Base-by-base conservation (phyloP, 2,888 invertebrate genomes). In the Teinopalpus imperialis region DNA sequence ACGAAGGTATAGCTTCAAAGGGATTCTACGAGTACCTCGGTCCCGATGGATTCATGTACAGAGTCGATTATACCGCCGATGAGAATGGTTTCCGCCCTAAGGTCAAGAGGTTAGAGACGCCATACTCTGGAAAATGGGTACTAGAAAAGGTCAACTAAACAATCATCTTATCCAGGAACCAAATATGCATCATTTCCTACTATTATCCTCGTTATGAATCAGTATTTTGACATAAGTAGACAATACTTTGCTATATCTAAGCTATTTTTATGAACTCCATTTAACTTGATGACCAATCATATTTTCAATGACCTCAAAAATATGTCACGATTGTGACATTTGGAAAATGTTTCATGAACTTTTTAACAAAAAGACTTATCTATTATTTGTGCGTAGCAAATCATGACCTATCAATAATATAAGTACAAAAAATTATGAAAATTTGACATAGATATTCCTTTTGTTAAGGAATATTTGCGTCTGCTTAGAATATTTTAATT, bases 11-110 rank as follows among this genome's bases (percentile, higher is more conserved):
- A 40, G 86, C 89, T 14, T 89, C 88, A 7, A 62, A 77, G 48
- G 89, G 89, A 5, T 90, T 87, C 66, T 90, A 90, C 66, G 89
- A 90, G 53, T 90, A 89, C 74, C 88, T 90, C 26, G 89, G 89
- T 16, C 89, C 89, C 18, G 89, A 89, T 47, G 89, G 89, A 13
- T 88, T 85, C 65, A 80, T 88, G 72, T 89, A 89, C 74, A 68
- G 86, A 49, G 89, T 89, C 3, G 89, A 89, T 66, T 89, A 87
- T 66, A 89, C 89, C 21, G 89, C 89, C 29, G 89, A 89, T 49
- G 89, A 89, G 50, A 88, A 89, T 39, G 89, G 89, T 3, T 89
- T 89, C 81, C 70, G 86, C 9, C 89, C 89, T 20, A 72, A 78
- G 56, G 69, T 85, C 44, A 81, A 76, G 66, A 70, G 89, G 64